phyloP scores from a whole-genome alignment of 2,797 vertebrate species.

The Notolabrus celidotus region DNA sequence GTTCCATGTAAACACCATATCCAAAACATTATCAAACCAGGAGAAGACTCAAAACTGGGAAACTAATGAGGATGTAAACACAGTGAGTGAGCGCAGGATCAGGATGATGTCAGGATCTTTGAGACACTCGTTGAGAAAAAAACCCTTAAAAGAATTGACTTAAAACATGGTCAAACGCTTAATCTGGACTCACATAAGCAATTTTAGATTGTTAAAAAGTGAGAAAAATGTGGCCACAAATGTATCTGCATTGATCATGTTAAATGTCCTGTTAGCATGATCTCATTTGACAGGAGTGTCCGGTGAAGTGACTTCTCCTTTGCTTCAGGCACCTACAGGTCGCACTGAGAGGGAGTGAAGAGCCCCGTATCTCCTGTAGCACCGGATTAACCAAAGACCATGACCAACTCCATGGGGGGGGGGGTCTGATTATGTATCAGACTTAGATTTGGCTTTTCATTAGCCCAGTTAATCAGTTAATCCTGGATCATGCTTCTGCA shows the following conservation, averaged over 20 bases:
- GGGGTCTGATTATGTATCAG: no score
- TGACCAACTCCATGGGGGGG: slow-evolving; percentile 49
- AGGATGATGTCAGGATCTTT: slow-evolving; percentile 25
- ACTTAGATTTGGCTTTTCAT: no score
- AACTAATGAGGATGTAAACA: background rate
- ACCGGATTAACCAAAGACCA: slow-evolving; percentile 61
- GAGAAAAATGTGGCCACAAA: slow-evolving; percentile 13
- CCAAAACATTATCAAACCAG: background rate
- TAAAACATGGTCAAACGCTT: no score
- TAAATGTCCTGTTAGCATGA: slow-evolving; percentile 14
- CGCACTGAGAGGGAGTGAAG: slow-evolving; percentile 38
- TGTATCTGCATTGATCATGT: slow-evolving; percentile 3
- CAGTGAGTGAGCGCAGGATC: slow-evolving; percentile 14
- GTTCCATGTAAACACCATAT: background rate
- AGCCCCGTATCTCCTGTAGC: slow-evolving; percentile 61
- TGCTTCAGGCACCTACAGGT: slow-evolving; percentile 58
- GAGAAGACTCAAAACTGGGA: background rate
- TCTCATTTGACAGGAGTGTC: slow-evolving; percentile 26
- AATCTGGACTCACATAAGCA: no score
- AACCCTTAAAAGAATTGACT: no score
- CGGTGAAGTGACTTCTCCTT: slow-evolving; percentile 7
- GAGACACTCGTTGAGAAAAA: slow-evolving; percentile 4
- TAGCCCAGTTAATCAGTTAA: no score
- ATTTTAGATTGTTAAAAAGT: slow-evolving; percentile 6
- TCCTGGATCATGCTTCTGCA: no score